phyloP scores from a whole-genome alignment of 37 sponge, comb jelly and placozoan species.

The Spongia lamella region DNA sequence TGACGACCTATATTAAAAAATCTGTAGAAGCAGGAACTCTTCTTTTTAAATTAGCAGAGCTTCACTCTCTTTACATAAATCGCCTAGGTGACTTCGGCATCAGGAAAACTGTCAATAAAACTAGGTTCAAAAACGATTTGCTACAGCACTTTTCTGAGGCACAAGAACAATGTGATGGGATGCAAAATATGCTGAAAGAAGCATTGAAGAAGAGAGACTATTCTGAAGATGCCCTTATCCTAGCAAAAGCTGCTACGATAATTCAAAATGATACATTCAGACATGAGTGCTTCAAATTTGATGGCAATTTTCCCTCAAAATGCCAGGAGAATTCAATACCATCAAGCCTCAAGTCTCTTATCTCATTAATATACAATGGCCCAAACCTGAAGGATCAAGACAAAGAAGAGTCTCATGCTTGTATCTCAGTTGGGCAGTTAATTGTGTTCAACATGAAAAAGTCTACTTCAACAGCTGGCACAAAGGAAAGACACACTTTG shows the following conservation, averaged over 20 bases:
- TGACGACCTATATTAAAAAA: constrained; percentile 29
- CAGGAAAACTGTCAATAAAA: constrained; percentile 2
- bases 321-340: constrained; percentile 10
- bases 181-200: constrained; percentile 27
- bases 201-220: constrained; percentile 22
- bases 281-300: constrained; percentile 16
- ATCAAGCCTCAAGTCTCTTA: constrained; percentile 22
- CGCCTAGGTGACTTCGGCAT: not conserved
- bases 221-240: constrained; percentile 32
- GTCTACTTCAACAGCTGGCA: constrained; percentile 16
- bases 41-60: too few relatives aligned
- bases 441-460: constrained; percentile 25
- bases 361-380: constrained; percentile 25
- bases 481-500: constrained; percentile 39
- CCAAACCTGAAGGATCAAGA: constrained; percentile 35
- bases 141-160: constrained; percentile 23
- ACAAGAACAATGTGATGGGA: constrained; percentile 31
- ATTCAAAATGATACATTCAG: constrained; percentile 6
- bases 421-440: constrained; percentile 25
- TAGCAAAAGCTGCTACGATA: constrained; percentile 33
- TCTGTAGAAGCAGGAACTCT: constrained; percentile 2
- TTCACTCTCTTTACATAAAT: constrained; percentile 4
- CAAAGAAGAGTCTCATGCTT: constrained; percentile 32
- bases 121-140: constrained; percentile 3
- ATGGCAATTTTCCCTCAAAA: constrained; percentile 13